Conservation (phyloP, 2,797 vertebrate species). For the Paguma larvata region DNA sequence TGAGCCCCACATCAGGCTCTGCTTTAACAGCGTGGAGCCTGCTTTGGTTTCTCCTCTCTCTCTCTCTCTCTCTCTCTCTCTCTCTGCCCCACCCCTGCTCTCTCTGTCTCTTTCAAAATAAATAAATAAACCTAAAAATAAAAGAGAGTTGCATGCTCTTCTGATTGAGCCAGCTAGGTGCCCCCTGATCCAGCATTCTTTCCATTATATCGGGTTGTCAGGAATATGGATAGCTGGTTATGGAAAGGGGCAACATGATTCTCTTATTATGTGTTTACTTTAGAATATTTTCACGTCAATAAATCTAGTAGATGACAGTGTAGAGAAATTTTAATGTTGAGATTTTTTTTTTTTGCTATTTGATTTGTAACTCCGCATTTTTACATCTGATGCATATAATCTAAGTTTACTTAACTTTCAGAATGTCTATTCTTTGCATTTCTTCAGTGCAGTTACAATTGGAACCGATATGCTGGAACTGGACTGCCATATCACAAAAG, state of each 20-base stretch:
- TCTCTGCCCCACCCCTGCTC: no score
- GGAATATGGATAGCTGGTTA: background rate
- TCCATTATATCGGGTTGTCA: background rate
- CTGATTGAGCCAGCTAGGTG: no score
- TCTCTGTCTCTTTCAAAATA: no score
- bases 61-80: no score
- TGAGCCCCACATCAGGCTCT: no score
- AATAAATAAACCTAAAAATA: no score
- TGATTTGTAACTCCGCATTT: constrained; percentile 47
- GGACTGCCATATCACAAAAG: constrained; percentile 98
- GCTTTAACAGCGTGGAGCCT: no score
- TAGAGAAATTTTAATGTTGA: constrained; percentile 26
- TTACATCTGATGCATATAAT: background rate
- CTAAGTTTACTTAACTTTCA: constrained; percentile 5
- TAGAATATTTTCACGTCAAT: constrained; percentile 11
- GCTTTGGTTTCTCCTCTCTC: no score
- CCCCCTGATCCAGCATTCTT: background rate
- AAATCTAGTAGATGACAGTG: constrained; percentile 2
- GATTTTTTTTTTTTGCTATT: background rate
- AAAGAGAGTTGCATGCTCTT: no score
- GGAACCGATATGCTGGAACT: constrained; percentile 99
- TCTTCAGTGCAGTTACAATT: constrained; percentile 93
- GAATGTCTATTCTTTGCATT: constrained; percentile 72
- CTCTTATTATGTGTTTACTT: background rate
- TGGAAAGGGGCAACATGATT: constrained; percentile 32